phyloP scores from a whole-genome alignment of 2,888 invertebrate genomes.

The Pocota personata region DNA sequence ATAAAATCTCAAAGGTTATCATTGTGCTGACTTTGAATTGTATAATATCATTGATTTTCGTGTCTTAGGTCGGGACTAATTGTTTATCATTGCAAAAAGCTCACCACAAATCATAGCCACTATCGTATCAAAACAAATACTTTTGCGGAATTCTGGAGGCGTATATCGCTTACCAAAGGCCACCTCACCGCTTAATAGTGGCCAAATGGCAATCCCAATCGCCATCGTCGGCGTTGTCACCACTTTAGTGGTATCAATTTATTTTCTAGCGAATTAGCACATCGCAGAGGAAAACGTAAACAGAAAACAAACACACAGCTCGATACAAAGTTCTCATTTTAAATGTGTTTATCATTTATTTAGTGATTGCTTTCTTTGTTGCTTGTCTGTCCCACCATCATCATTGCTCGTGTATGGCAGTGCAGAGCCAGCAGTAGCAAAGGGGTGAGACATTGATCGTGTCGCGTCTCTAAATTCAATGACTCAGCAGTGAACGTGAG shows the following conservation, averaged over 20 bases:
- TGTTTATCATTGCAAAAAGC: not conserved
- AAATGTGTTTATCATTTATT: slow-evolving; percentile 7
- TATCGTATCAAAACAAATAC: not conserved
- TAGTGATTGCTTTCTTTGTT: not conserved
- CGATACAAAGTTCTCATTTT: not conserved
- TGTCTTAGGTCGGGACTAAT: slow-evolving; percentile 35
- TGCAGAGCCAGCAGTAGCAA: slow-evolving; percentile 13
- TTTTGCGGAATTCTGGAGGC: not conserved
- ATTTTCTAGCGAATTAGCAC: slow-evolving; percentile 10
- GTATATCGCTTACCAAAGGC: not conserved
- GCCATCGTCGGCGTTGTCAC: not conserved
- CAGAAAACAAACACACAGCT: not conserved
- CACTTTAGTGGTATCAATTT: slow-evolving; percentile 20
- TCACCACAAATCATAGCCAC: not conserved
- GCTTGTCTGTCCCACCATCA: not conserved
- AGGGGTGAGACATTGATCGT: slow-evolving; percentile 31
- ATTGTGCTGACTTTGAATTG: not conserved
- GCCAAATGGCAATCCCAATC: not conserved
- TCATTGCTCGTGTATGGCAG: not conserved
- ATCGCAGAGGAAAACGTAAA: not conserved
- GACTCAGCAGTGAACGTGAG: slow-evolving; percentile 33
- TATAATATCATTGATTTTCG: not conserved
- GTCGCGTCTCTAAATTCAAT: slow-evolving; percentile 28
- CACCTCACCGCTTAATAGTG: not conserved
- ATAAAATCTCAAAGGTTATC: slow-evolving; percentile 27